phyloP scores from a whole-genome alignment of 2,113 vertebrate species.

The Phylloscopus trochiloides region DNA sequence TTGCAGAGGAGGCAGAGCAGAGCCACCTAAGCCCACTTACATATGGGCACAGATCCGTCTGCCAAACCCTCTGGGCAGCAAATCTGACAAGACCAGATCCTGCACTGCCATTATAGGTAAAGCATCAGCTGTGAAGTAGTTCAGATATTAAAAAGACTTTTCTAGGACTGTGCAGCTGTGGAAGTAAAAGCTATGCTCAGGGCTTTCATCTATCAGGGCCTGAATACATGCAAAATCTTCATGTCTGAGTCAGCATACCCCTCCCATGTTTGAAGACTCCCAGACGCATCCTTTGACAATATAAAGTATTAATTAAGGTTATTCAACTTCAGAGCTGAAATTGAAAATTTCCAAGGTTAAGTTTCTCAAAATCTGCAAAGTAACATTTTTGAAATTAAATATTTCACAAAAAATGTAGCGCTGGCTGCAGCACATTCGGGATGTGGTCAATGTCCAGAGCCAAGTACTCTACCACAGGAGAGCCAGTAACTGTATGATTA shows the following conservation, averaged over 20 bases:
- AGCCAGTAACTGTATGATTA: not conserved
- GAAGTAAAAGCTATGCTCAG: not conserved
- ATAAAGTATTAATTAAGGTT: not conserved
- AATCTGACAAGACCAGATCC: not conserved
- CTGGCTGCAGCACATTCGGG: not conserved
- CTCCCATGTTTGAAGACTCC: not conserved
- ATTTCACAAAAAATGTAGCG: not conserved
- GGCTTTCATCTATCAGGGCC: not conserved
- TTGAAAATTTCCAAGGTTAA: not conserved
- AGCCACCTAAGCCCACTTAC: not conserved
- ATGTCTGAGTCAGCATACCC: not conserved
- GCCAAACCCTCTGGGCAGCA: not conserved
- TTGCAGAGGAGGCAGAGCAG: not conserved
- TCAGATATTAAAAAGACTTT: not conserved
- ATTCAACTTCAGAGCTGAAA: not conserved
- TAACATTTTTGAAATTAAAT: not conserved
- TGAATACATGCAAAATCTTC: not conserved
- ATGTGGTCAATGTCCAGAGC: not conserved
- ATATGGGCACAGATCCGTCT: fast-evolving
- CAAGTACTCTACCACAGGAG: not conserved
- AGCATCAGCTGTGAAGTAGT: not conserved
- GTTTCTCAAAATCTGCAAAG: not conserved
- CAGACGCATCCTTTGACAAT: not conserved
- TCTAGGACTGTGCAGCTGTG: not conserved
- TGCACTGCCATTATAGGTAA: not conserved